These are phyloP conservation scores for Apeltes quadracus DNA, from an alignment of 2,113 vertebrate genomes.

Conservation along the genomic window DNA sequence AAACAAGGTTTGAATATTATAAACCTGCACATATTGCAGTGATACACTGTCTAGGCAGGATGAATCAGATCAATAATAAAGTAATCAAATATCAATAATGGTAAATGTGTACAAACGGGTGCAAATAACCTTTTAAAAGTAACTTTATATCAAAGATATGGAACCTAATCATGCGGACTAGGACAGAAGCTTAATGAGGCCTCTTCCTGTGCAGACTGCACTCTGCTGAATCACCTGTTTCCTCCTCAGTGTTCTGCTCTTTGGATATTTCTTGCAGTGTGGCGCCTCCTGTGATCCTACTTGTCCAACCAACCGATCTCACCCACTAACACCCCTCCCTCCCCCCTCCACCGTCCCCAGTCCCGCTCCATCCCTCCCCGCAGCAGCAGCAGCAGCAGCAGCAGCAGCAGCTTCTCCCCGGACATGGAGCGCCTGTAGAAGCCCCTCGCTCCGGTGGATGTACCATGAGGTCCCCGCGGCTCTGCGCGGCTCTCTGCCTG, in stretches of 20 bases:
- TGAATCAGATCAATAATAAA: neutral
- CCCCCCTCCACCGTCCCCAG: neutral
- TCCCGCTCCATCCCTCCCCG: neutral
- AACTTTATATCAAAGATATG: no score
- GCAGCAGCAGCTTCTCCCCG: constrained; percentile 26
- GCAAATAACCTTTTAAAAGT: no score
- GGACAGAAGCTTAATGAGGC: no score
- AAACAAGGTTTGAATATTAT: neutral
- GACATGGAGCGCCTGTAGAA: no score
- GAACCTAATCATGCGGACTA: no score
- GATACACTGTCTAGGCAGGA: neutral
- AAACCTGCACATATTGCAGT: neutral
- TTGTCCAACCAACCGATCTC: neutral
- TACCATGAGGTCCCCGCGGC: constrained; percentile 75
- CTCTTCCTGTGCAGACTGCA: neutral
- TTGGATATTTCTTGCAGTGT: constrained; percentile 1
- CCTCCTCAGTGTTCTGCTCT: neutral
- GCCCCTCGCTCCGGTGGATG: constrained; percentile 43
- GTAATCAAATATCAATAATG: no score
- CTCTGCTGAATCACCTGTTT: neutral
- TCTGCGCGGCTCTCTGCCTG: constrained; percentile 73
- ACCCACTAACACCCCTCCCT: neutral
- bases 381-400: constrained; percentile 30
- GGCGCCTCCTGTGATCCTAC: constrained; percentile 31
- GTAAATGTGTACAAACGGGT: neutral